Conservation (phyloP, 2,888 invertebrate species). For the Limnephilus lunatus region DNA sequence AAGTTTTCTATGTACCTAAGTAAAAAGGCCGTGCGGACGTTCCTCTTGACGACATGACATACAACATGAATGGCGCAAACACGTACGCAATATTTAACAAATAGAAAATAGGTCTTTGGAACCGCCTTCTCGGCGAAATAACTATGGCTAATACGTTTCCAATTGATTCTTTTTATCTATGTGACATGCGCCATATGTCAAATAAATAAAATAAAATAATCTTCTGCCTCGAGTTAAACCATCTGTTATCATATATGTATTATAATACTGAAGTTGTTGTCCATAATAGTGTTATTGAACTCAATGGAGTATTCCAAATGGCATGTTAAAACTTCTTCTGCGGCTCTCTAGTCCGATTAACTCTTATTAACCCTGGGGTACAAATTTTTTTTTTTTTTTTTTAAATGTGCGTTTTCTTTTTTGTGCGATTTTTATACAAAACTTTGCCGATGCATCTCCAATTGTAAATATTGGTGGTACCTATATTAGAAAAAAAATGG, state of each 20-base stretch:
- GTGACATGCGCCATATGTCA: slow-evolving; percentile 20
- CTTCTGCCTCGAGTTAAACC: slow-evolving; percentile 16
- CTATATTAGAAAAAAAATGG: no score
- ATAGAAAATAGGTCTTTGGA: slow-evolving; percentile 10
- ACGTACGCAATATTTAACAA: not conserved
- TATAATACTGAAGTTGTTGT: slow-evolving; percentile 19
- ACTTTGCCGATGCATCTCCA: no score
- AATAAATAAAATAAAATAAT: slow-evolving; percentile 35
- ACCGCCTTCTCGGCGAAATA: not conserved
- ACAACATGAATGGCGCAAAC: not conserved
- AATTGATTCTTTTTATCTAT: slow-evolving; percentile 12
- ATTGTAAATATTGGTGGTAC: no score
- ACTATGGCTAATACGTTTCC: slow-evolving; percentile 6
- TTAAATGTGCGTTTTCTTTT: no score
- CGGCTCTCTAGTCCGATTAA: no score
- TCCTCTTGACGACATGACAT: not conserved
- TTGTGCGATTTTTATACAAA: no score
- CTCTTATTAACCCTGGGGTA: no score
- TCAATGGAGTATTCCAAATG: slow-evolving; percentile 2
- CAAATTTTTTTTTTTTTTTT: no score
- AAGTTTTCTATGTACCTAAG: no score
- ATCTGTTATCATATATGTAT: slow-evolving; percentile 36
- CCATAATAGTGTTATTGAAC: slow-evolving; percentile 34
- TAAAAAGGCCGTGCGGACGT: no score
- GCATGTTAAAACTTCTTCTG: not conserved